Base-by-base conservation (phyloP, 2,797 vertebrate species). In the Gambelia wislizenii region DNA sequence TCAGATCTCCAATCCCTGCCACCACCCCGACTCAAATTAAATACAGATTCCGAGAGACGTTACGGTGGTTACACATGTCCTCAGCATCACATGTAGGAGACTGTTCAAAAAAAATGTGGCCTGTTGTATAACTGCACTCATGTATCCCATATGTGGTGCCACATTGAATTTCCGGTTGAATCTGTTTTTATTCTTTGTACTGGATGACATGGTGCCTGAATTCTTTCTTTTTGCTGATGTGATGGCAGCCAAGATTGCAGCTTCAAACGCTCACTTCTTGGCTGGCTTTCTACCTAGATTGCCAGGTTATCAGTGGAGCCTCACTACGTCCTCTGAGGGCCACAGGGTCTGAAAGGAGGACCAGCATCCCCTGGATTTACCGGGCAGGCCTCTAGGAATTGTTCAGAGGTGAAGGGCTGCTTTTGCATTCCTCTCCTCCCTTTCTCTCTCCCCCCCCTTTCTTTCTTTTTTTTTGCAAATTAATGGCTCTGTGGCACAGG, bases 81-180 rank as follows among this genome's bases (percentile, higher is more conserved):
- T 98, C 98, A 96, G 96, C 97, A 97, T 98, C 97, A 97, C 98
- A 98, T 98, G 98, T 97, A 97, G 97, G 97, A 98, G 97, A 97
- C 97, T 97, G 97, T 97, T 98, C 96, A 97, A 97, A 97, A 97
- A 95, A 96, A 96, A 96, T 97, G 97, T 97, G 97, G 97, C 97
- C 97, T 98, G 97, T 98, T 97, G 97, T 97, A 97, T 98, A 98
- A 98, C 97, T 96, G 95, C 96, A 96, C 97, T 98, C 97, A 98
- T 98, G 98, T 97, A 97, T 98, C 98, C 98, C 98, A 99, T 97
- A 98, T 98, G 98, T 97, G 98, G 98, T 98, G 98, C 98, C 98
- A 98, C 98, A 98, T 98, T 97, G 97, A 98, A 98, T 99, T 98
- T 99, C 98, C 98, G 97, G 97, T 98, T 91, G 96, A 97, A 97